phyloP scores from a whole-genome alignment of 2,888 invertebrate genomes.

The Odontothrips loti region DNA sequence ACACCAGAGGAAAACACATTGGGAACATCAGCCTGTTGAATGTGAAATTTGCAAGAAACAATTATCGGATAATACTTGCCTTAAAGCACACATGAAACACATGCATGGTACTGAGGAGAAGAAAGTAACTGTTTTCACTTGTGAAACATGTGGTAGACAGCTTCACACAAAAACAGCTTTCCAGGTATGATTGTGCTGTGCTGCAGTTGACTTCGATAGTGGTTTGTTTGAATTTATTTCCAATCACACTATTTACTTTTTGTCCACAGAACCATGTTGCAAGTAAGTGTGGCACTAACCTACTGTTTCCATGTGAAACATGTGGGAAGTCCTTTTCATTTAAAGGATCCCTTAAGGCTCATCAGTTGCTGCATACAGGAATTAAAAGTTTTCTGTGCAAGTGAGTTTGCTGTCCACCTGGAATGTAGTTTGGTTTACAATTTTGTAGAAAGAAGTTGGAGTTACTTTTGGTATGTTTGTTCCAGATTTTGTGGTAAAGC shows the following conservation, averaged over 20 bases:
- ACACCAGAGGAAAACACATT: neutral
- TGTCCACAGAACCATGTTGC: neutral
- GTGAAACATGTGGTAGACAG: neutral
- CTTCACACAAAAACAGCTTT: slow-evolving; percentile 2
- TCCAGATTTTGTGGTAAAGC: slow-evolving; percentile 45
- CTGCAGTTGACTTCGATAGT: too few relatives aligned
- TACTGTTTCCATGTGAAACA: slow-evolving; percentile 4
- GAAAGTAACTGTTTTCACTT: neutral
- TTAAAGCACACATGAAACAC: slow-evolving; percentile 7
- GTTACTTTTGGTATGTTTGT: neutral
- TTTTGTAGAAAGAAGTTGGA: neutral
- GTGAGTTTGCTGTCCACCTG: neutral
- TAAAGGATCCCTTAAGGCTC: slow-evolving; percentile 1
- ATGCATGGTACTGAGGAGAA: slow-evolving; percentile 13
- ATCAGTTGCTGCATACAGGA: slow-evolving; percentile 3
- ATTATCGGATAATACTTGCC: slow-evolving; percentile 5
- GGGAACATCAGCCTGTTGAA: slow-evolving; percentile 5
- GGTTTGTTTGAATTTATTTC: neutral
- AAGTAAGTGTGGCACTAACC: slow-evolving; percentile 6
- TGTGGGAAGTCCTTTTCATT: slow-evolving; percentile 15
- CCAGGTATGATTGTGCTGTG: neutral
- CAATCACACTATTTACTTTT: neutral
- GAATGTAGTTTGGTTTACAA: neutral
- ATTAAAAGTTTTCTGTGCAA: neutral
- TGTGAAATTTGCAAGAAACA: slow-evolving; percentile 18